phyloP scores from a whole-genome alignment of 2,888 invertebrate species.

The Leptopilina myrica region DNA sequence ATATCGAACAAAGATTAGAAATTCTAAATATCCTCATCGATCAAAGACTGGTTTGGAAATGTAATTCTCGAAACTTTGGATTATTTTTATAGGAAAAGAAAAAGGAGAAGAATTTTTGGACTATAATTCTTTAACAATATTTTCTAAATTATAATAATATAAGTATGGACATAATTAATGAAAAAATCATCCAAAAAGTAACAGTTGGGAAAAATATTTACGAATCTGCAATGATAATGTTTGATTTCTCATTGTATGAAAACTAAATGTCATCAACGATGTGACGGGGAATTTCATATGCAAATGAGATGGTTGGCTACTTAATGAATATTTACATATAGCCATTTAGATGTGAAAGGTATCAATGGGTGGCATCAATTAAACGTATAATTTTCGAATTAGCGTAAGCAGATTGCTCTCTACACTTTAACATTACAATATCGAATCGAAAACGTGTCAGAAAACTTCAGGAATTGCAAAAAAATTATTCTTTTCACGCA shows the following conservation, averaged over 20 bases:
- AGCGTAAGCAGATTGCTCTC: slow-evolving; percentile 70
- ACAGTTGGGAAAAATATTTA: slow-evolving; percentile 28
- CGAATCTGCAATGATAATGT: slow-evolving; percentile 39
- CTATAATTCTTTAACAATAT: too few species aligned
- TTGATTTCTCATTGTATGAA: slow-evolving; percentile 47
- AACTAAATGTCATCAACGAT: slow-evolving; percentile 64
- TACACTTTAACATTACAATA: slow-evolving; percentile 64
- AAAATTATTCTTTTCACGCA: too few species aligned
- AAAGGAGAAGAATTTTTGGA: too few species aligned
- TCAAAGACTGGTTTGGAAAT: too few species aligned
- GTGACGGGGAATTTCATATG: slow-evolving; percentile 74
- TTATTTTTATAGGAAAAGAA: too few species aligned
- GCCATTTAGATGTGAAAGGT: slow-evolving; percentile 61
- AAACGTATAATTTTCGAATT: slow-evolving; percentile 75
- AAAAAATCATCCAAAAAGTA: slow-evolving; percentile 22
- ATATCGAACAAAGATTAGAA: too few species aligned
- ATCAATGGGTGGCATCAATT: slow-evolving; percentile 68
- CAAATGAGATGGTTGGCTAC: slow-evolving; percentile 65
- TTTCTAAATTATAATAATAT: too few species aligned
- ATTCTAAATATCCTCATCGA: too few species aligned
- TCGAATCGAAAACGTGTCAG: slow-evolving; percentile 55
- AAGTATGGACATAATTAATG: too few species aligned
- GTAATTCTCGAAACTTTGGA: too few species aligned
- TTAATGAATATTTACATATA: slow-evolving; percentile 74
- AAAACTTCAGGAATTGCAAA: not conserved